Conservation (phyloP, 92 coral and sea anemone genomes). For the Palythoa caribaeorum region DNA sequence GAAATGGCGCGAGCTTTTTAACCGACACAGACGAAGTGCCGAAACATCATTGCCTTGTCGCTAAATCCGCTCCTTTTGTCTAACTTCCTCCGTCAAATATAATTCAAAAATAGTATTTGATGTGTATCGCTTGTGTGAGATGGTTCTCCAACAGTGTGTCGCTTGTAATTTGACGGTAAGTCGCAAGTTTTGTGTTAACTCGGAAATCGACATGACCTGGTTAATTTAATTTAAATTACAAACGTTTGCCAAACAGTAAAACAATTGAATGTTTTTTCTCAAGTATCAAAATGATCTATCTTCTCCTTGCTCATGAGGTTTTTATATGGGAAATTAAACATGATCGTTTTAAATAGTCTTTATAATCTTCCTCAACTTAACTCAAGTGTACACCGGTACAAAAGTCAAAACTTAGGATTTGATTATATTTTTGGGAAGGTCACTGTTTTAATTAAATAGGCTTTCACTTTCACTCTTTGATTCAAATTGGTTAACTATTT, state of each 20-base stretch:
- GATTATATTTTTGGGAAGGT: no score
- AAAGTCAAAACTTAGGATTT: no score
- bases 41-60: background rate
- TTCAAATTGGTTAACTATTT: no score
- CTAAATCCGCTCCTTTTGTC: background rate
- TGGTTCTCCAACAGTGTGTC: conserved; percentile 67
- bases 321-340: no score
- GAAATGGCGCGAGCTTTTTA: conserved; percentile 33
- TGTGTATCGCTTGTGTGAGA: background rate
- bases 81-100: background rate
- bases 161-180: conserved; percentile 68
- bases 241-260: background rate
- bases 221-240: conserved; percentile 10
- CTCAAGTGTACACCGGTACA: no score
- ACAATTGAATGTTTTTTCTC: background rate
- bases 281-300: no score
- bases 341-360: no score
- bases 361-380: no score
- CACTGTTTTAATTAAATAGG: no score
- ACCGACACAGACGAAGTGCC: conserved; percentile 14
- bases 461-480: no score
- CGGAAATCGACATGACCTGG: conserved; percentile 13
- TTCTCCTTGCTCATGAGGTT: no score
- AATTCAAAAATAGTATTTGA: background rate
- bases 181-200: background rate